These are phyloP conservation scores for Drepanosiphum platanoidis DNA, from an alignment of 2,888 invertebrate species.

Conservation along the genomic window DNA sequence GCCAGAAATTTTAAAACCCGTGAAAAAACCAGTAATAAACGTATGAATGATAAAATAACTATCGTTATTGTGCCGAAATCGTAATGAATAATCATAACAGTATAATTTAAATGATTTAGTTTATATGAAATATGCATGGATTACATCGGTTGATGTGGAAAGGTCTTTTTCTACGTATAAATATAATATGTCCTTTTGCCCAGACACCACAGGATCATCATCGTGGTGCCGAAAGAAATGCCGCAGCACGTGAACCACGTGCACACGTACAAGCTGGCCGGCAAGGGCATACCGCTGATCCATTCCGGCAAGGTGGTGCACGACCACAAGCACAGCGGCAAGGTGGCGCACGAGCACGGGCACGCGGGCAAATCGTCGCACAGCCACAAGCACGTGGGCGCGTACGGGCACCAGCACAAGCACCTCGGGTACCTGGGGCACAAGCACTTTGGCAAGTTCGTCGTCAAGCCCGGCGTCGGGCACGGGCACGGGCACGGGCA, in stretches of 20 bases:
- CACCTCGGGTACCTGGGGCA: slow-evolving; percentile 57
- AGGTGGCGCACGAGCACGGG: slow-evolving; percentile 62
- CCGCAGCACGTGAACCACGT: slow-evolving; percentile 59
- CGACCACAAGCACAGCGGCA: slow-evolving; percentile 63
- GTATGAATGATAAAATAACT: too few species aligned
- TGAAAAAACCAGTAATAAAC: too few species aligned
- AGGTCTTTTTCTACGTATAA: too few species aligned
- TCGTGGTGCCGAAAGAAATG: slow-evolving; percentile 57
- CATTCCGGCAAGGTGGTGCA: slow-evolving; percentile 63
- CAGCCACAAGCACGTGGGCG: slow-evolving; percentile 60
- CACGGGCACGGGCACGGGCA: background rate
- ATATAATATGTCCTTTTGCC: background rate
- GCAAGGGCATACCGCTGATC: slow-evolving; percentile 62
- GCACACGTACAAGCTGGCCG: slow-evolving; percentile 57
- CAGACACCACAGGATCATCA: slow-evolving; percentile 60
- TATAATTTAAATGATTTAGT: too few species aligned
- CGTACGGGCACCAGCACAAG: slow-evolving; percentile 57
- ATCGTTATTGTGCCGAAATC: too few species aligned
- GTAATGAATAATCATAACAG: too few species aligned
- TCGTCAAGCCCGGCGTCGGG: background rate
- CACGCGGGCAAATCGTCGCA: slow-evolving; percentile 61
- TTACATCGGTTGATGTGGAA: too few species aligned
- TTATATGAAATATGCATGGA: too few species aligned
- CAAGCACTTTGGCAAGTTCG: slow-evolving; percentile 27
- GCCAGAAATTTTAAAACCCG: too few species aligned